A percentile compares a stretch with the other conserved stretches of the same genome.
Conservation (phyloP, 2,113 vertebrate genomes). For the Bettongia penicillata region DNA sequence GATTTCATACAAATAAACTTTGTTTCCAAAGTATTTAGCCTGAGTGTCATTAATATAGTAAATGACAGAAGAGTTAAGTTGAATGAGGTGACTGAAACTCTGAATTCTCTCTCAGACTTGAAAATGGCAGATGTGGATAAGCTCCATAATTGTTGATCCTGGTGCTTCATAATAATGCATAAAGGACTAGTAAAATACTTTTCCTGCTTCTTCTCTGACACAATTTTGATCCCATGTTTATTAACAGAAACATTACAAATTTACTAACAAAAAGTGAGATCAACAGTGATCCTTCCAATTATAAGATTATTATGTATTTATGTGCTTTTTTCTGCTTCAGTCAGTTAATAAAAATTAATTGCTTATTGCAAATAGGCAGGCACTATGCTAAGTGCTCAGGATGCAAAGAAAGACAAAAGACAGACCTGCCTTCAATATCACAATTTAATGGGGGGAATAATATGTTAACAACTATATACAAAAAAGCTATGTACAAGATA, state of each 20-base stretch:
- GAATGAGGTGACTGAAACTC: not conserved
- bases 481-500: not conserved
- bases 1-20: constrained; percentile 35
- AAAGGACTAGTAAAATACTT: not conserved
- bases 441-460: not conserved
- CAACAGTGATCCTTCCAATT: not conserved
- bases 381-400: not conserved
- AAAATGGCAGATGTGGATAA: not conserved
- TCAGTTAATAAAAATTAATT: not conserved
- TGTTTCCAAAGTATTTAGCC: not conserved
- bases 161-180: not conserved
- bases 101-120: not conserved
- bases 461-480: not conserved
- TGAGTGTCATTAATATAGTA: not conserved
- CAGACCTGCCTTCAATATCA: not conserved
- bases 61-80: not conserved
- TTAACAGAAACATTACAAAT: not conserved
- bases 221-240: not conserved
- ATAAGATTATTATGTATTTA: not conserved
- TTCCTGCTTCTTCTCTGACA: not conserved
- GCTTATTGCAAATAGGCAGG: not conserved
- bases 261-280: not conserved
- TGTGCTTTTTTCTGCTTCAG: not conserved
- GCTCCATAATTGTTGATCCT: not conserved
- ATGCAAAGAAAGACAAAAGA: not conserved